Percentiles rank a stretch among this genome's conserved stretches.
These are phyloP conservation scores for Pammene aurita DNA, from an alignment of 2,888 invertebrate genomes.

Conservation along the genomic window DNA sequence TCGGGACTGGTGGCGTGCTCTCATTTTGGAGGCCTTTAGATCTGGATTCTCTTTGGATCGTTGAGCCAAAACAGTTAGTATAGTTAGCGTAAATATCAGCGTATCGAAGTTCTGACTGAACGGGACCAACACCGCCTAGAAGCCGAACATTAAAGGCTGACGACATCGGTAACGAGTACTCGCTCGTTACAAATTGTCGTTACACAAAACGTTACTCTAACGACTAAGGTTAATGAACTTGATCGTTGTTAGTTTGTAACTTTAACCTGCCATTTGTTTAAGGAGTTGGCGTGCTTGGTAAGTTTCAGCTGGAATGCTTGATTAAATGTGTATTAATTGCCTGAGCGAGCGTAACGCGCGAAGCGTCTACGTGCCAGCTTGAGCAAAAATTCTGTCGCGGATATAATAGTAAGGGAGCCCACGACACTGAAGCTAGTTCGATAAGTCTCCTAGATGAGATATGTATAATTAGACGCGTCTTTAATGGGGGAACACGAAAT, in stretches of 20 bases:
- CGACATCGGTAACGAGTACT: conserved; percentile 47
- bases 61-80: no score
- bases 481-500: no score
- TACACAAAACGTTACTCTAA: conserved; percentile 49
- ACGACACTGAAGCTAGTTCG: no score
- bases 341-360: no score
- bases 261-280: conserved; percentile 32
- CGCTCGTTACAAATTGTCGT: conserved; percentile 52
- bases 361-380: no score
- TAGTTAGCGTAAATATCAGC: not conserved
- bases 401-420: no score
- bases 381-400: no score
- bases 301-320: not conserved
- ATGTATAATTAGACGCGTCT: no score
- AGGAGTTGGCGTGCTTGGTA: conserved; percentile 10
- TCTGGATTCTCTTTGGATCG: no score
- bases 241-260: conserved; percentile 29
- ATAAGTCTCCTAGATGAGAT: no score
- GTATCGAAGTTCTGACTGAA: not conserved
- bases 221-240: conserved; percentile 37
- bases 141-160: conserved; percentile 44
- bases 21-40: no score
- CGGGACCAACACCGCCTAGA: conserved; percentile 20
- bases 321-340: not conserved
- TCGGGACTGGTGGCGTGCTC: no score